These are phyloP conservation scores for Stomatorhinus walkeri DNA, from an alignment of 2,797 vertebrate genomes.

Conservation along the genomic window DNA sequence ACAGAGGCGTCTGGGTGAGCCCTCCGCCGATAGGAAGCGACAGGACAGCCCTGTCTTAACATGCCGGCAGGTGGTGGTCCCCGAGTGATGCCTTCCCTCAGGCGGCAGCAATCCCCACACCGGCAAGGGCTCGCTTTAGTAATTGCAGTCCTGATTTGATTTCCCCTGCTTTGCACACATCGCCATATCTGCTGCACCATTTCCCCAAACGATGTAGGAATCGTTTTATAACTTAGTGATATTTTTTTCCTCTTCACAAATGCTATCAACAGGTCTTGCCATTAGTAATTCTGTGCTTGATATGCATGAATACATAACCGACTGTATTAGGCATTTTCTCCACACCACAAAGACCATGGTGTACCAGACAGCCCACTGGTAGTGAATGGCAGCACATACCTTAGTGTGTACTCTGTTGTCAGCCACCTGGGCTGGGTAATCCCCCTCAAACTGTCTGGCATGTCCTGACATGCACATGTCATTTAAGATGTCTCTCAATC, in stretches of 20 bases:
- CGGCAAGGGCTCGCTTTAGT: slow-evolving; percentile 34
- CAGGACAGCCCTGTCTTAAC: slow-evolving; percentile 29
- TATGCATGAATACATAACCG: background rate
- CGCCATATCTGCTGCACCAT: background rate
- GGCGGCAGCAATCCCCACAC: slow-evolving; percentile 31
- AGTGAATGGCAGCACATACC: background rate
- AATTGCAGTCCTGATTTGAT: slow-evolving; percentile 50
- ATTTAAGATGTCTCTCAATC: background rate
- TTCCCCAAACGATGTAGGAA: background rate
- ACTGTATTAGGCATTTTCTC: background rate
- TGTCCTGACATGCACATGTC: background rate
- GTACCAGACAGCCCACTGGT: background rate
- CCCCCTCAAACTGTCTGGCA: background rate
- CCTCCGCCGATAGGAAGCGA: slow-evolving; percentile 21
- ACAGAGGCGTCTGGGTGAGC: background rate
- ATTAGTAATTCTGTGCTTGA: background rate
- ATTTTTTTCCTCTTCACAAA: background rate
- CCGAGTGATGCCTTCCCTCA: slow-evolving; percentile 20
- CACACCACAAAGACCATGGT: background rate
- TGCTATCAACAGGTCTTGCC: background rate
- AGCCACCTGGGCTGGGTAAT: background rate
- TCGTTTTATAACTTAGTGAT: background rate
- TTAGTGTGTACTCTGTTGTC: background rate
- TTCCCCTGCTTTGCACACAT: slow-evolving; percentile 27
- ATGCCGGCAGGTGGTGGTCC: slow-evolving; percentile 15